Evolutionary conservation across 1,140 invertebrate species (phyloP), one percentile per base, ranked within the genome.

Genomic region (Hylyphantes graminicola): DNA sequence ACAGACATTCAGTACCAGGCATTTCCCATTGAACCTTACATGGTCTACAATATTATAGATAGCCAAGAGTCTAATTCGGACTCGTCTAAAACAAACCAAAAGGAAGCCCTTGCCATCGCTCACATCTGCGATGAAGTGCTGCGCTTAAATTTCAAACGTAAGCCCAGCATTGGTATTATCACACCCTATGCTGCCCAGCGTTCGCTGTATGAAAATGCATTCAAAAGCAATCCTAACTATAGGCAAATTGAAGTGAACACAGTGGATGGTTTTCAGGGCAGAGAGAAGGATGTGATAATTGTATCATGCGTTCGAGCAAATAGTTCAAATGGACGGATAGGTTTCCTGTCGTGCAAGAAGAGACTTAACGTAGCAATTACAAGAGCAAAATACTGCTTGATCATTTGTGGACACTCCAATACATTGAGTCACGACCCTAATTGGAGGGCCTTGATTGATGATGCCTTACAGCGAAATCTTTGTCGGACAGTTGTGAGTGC

Each of bases 191-290:
- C 92, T 83, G 92, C 92, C 80, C 95, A 96, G 87, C 92, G 91
- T 48, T 9, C 5, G 4, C 10, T 83, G 13, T 68, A 82, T 50
- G n/a, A 10, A 17, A 10, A 61, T 12, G 48, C 21, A 51, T 19
- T 81, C 4, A 17, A n/a, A 59, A 15, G n/a, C 19, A 73, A 73
- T 64, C 59, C 57, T 65, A 10, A 65, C 35, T 82, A 74, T 64
- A 73, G n/a, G 15, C 61, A 87, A n/a, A 86, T 92, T 13, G 91
- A 94, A 86, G 93, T 97, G 1, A 94, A 95, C 88, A 97, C 96
- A 3, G 94, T 98, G 9, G 97, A 98, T 90, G 93, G 94, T 76
- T 97, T 95, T 89, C 97, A 98, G 91, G 97, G 97, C 0, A 92
- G 95, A 89, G 96, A 98, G 91, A 93, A 94, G 84, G 96, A 98